Percentiles rank a stretch among this genome's conserved stretches.
Conservation (phyloP, 2,113 vertebrate species). For the Sitta europaea region DNA sequence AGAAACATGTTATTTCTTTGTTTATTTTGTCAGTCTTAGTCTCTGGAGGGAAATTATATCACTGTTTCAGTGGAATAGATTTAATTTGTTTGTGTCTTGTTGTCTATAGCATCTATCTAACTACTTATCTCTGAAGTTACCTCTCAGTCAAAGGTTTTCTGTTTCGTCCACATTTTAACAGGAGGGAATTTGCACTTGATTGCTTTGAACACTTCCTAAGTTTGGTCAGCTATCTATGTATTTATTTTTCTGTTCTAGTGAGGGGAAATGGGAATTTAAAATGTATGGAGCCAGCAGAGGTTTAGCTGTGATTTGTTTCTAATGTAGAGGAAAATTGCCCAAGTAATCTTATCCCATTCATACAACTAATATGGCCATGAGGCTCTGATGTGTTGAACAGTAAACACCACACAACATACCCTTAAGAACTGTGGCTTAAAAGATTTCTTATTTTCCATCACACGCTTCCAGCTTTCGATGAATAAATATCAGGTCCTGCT, state of each 20-base stretch:
- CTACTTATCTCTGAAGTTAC: slow-evolving; percentile 71
- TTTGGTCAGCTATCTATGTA: slow-evolving; percentile 62
- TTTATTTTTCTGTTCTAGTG: slow-evolving; percentile 65
- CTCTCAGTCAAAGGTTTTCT: slow-evolving; percentile 74
- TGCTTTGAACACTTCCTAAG: slow-evolving; percentile 63
- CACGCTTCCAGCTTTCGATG: slow-evolving; percentile 28
- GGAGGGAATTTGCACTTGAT: slow-evolving; percentile 58
- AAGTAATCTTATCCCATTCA: slow-evolving; percentile 54
- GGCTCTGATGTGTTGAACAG: slow-evolving; percentile 39
- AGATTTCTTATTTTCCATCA: slow-evolving; percentile 54
- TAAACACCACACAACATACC: slow-evolving; percentile 26
- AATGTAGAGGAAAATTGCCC: slow-evolving; percentile 48
- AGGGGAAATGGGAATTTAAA: slow-evolving; percentile 62
- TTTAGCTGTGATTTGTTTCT: slow-evolving; percentile 61
- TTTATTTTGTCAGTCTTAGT: slow-evolving; percentile 82
- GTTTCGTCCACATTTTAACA: slow-evolving; percentile 54
- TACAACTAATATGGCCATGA: slow-evolving; percentile 49
- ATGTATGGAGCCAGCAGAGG: slow-evolving; percentile 51
- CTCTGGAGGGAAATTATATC: slow-evolving; percentile 79
- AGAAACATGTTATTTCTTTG: slow-evolving; percentile 79
- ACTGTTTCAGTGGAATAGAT: slow-evolving; percentile 76
- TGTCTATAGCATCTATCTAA: slow-evolving; percentile 74
- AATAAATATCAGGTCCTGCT: slow-evolving; percentile 39
- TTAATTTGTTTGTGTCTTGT: slow-evolving; percentile 77
- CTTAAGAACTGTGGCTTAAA: slow-evolving; percentile 42